Base-by-base conservation (phyloP, 2,888 invertebrate species). In the Ichneumoninae sp. region DNA sequence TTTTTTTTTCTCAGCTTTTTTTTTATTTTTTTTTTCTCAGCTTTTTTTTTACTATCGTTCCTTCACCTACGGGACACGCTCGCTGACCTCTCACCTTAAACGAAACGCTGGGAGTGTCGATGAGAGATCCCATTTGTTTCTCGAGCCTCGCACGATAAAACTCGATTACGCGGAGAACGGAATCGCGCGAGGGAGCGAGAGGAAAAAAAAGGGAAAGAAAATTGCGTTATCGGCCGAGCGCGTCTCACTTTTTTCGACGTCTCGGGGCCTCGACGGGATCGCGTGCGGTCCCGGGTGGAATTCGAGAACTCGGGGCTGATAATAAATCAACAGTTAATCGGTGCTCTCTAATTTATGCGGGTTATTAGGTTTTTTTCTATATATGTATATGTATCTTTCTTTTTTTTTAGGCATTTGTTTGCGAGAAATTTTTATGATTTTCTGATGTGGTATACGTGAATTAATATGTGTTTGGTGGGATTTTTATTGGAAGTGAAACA, bases 261-360 rank as follows among this genome's bases (percentile, higher is more conserved):
- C 10, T 44, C 44, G 13, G 44, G 44, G 44, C 44, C 44, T 44
- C 44, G 44, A 44, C 44, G 13, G 40, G 44, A 16, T 44, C 44
- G 44, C 44, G 16, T 44, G 44, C 44, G 44, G 13, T 63, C 33
- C 71, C 65, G 66, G 66, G 66, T 73, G 66, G n/a, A 65, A 73
- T 54, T 44, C 19, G 52, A 52, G 50, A 76, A 76, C 52, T 26
- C 36, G 66, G 7, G 26, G 19, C 19, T 33, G 44, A 50, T 50
- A n/a, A 79, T 71, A 78, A 78, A 57, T 78, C 60, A 69, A n/a
- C 60, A 44, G 33, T 69, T 78, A 57, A 47, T 36, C 30, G 40
- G 40, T 54, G 13, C 22, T 26, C 36, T 40, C 30, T 63, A 66
- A 80, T 80, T 71, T n/a, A 65, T 71, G 30, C 71, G 50, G 10